A percentile compares a stretch with the other conserved stretches of the same genome.
Evolutionary conservation across 1,140 invertebrate species (phyloP).

Genomic region (Pogonognathellus flavescens): DNA sequence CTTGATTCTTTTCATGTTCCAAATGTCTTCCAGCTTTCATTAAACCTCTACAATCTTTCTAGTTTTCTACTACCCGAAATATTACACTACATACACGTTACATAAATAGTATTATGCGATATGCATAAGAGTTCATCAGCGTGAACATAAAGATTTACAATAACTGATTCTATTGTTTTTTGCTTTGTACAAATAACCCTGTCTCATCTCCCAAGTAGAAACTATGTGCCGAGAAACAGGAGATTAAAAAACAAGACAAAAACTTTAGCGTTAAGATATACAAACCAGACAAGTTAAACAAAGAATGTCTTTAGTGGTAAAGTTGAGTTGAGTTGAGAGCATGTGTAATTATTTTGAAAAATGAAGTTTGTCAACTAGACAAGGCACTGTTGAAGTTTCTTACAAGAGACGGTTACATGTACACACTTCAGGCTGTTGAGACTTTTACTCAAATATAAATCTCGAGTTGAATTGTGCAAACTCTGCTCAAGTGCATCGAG

Average conservation of each 20-base stretch:
- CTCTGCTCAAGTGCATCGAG: too few relatives aligned
- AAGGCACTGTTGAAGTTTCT: background rate
- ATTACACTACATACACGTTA: too few relatives aligned
- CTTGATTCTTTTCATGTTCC: too few relatives aligned
- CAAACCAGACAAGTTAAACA: background rate
- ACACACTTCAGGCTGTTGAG: background rate
- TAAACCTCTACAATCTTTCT: too few relatives aligned
- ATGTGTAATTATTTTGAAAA: slow-evolving; percentile 33
- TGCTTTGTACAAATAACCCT: background rate
- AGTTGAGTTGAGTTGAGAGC: slow-evolving; percentile 3
- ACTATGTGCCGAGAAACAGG: background rate
- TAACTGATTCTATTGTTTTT: too few relatives aligned
- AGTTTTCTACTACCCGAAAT: too few relatives aligned
- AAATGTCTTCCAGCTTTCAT: too few relatives aligned
- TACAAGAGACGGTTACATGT: background rate
- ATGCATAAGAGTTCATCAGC: too few relatives aligned
- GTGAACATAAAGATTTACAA: too few relatives aligned
- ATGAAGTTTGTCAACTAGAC: slow-evolving; percentile 39
- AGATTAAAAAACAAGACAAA: background rate
- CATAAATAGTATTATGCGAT: too few relatives aligned
- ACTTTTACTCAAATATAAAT: background rate
- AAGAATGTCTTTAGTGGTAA: background rate
- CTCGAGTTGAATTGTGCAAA: too few relatives aligned
- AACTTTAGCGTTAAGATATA: background rate
- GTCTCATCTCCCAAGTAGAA: background rate